Base-by-base conservation (phyloP, 2,888 invertebrate species). In the Metopia argyrocephala region DNA sequence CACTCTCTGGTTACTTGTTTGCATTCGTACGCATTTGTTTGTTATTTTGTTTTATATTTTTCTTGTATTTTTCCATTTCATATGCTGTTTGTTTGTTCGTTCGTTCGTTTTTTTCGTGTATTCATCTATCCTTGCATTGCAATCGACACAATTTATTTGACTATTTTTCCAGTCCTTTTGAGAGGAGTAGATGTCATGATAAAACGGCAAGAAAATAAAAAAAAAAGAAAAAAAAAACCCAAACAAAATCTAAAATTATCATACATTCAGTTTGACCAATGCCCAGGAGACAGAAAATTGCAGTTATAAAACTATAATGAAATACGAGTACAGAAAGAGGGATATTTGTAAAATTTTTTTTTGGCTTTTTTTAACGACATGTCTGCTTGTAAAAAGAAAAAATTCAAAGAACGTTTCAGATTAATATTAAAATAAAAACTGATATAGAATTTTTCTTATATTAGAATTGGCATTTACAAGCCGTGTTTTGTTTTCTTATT, bases 131-230 rank as follows among this genome's bases (percentile, higher is more conserved):
- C 76, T 76, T 80, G 80, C 76, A 76, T 81, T 78, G 54, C 69
- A 56, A 81, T 75, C 38, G 81, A 70, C 74, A n/a, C n/a, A 78
- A 81, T 81, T 81, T 81, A 74, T 75, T 81, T 81, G 74, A 48
- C 74, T 74, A 76, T 69, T 78, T 62, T 23, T 6, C 23, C 28
- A 70, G 74, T 70, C 81, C 70, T 70, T 76, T 78, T 57, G 70
- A 75, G 38, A 38, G n/a, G n/a, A n/a, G n/a, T n/a, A n/a, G 46
- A 54, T 48, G 56, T 18, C 50, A 45, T 61, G 74, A 54, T 28
- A 20, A 52, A 27, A 52, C 62, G 52, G 27, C 15, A 15, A 54
- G 27, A 27, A 12, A 52, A 48, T 50, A 15, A 38, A 4, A 3
- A 15, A 38, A 23, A 52, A 64, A 57, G 21, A 23, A 9, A 54